Conservation (phyloP, 2,113 vertebrate genomes). For the Ceyx margarethae region DNA sequence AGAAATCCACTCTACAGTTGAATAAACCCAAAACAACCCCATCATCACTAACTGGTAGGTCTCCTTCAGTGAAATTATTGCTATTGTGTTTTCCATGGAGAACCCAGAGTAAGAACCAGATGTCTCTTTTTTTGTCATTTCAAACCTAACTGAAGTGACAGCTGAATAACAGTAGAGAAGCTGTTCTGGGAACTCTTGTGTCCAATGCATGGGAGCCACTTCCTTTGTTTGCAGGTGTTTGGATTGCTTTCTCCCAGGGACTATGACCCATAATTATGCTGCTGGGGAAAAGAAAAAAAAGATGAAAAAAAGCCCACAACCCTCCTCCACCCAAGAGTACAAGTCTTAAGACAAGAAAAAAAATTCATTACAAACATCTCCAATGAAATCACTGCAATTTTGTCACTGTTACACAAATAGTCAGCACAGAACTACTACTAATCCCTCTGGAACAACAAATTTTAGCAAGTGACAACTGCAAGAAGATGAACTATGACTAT, state of each 20-base stretch:
- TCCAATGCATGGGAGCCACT: background rate
- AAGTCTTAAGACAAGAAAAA: background rate
- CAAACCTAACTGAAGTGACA: constrained; percentile 25
- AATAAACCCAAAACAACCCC: background rate
- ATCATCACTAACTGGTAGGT: background rate
- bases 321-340: background rate
- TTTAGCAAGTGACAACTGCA: background rate
- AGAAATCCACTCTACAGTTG: background rate
- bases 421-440: background rate
- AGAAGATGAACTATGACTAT: background rate
- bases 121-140: constrained; percentile 42
- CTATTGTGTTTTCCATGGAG: constrained; percentile 34
- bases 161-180: background rate
- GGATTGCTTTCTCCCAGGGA: constrained; percentile 19
- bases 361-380: background rate
- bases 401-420: background rate
- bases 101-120: constrained; percentile 52
- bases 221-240: constrained; percentile 19
- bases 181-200: constrained; percentile 10
- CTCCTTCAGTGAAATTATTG: constrained; percentile 7
- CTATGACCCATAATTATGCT: background rate
- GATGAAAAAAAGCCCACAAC: background rate
- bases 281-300: background rate
- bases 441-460: background rate
- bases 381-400: background rate